Evolutionary conservation across 1,140 invertebrate genomes (phyloP), one percentile per base, ranked within the genome.

Genomic region (Drosophila triauraria): DNA sequence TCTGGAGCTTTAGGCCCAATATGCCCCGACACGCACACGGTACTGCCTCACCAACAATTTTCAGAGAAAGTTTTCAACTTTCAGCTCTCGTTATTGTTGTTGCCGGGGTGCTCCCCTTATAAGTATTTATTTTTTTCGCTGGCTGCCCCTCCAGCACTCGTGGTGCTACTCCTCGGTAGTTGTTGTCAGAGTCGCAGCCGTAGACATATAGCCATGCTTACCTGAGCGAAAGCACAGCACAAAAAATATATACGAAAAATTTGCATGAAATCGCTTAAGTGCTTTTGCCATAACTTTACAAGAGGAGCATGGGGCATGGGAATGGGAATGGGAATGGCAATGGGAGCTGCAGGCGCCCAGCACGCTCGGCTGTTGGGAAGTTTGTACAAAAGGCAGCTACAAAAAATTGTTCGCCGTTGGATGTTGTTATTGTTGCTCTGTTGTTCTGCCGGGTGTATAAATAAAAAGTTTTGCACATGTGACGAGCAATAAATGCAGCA

Each of bases 241-340:
- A 70, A 61, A 69, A 68, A 32, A 68, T 46, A 77, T 32, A 69
- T 25, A 56, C 53, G 15, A 75, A 62, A 86, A 83, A 82, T 88
- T 48, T 88, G 86, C 83, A 87, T 88, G 80, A 83, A 87, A 87
- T 83, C 80, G 84, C 72, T 88, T 87, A 87, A 87, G 83, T 87
- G 83, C 84, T 87, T 88, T 80, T 54, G 58, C 80, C 68, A 71
- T 78, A 83, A 87, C 83, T 87, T 87, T 77, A 54, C 48, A 50
- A 48, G 51, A 53, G 72, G 67, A 53, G 51, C 9, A 20, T 20
- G 43, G 43, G 38, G 44, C 13, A 12, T 12, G 38, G 30, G 6
- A 5, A 30, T 30, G 27, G 27, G 27, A 30, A 27, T 27, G 27
- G 27, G 47, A 58, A 25, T 17, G 8, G n/a, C n/a, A n/a, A n/a